Evolutionary conservation across 2,113 vertebrate genomes (phyloP).

Genomic region (Phaethon lepturus): DNA sequence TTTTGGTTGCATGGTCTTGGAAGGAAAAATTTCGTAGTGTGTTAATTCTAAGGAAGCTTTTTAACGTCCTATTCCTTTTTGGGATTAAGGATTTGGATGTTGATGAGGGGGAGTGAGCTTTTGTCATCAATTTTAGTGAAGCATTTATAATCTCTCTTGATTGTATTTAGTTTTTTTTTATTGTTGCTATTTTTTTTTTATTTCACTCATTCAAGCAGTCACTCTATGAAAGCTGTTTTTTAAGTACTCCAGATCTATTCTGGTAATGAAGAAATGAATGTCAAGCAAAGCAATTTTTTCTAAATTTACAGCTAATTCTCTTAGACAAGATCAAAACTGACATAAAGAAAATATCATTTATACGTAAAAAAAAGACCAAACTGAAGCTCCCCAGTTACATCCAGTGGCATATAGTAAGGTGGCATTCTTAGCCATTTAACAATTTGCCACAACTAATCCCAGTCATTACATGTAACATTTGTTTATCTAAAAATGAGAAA

Average conservation of each 20-base stretch:
- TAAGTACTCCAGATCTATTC: slow-evolving; percentile 49
- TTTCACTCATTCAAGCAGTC: slow-evolving; percentile 34
- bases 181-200: not conserved
- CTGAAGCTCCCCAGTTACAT: not conserved
- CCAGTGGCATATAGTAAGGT: not conserved
- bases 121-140: slow-evolving; percentile 23
- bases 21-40: not conserved
- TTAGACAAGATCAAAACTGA: slow-evolving; percentile 7
- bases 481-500: not conserved
- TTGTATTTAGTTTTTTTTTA: slow-evolving; percentile 25
- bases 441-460: not conserved
- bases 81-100: not conserved
- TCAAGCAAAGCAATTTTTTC: slow-evolving; percentile 52
- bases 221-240: slow-evolving; percentile 28
- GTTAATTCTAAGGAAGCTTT: not conserved
- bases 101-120: slow-evolving; percentile 17
- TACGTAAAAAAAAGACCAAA: not conserved
- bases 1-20: not conserved
- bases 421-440: not conserved
- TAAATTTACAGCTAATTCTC: slow-evolving; percentile 42
- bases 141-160: slow-evolving; percentile 22
- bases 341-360: slow-evolving; percentile 6
- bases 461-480: not conserved
- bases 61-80: not conserved
- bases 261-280: slow-evolving; percentile 50